These are phyloP conservation scores for Carlito syrichta DNA, from an alignment of 2,113 vertebrate genomes.

Conservation along the genomic window DNA sequence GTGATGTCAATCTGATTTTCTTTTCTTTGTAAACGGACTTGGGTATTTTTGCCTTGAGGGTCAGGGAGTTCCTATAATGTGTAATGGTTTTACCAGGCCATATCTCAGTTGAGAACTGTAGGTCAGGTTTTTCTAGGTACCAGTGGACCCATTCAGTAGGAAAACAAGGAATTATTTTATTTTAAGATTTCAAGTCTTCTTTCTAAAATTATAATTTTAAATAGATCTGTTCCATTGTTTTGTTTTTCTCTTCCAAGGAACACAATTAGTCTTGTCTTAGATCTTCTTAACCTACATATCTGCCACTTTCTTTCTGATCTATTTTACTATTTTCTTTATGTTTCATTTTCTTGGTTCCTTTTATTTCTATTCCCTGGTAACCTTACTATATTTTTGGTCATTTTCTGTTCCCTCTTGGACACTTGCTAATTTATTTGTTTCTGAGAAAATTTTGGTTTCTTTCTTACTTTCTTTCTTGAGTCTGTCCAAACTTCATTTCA, in stretches of 20 bases:
- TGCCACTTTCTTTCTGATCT: not conserved
- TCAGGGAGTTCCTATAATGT: not conserved
- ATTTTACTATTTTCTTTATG: not conserved
- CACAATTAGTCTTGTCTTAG: not conserved
- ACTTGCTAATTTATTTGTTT: not conserved
- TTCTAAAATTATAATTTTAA: slow-evolving; percentile 4
- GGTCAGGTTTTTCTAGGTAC: not conserved
- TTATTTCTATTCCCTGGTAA: slow-evolving; percentile 4
- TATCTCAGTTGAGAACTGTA: not conserved
- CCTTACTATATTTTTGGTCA: not conserved
- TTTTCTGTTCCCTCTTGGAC: not conserved
- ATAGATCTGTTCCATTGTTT: not conserved
- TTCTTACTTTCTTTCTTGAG: not conserved
- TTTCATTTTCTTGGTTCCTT: not conserved
- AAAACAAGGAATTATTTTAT: not conserved
- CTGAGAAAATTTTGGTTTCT: not conserved
- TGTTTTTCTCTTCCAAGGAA: not conserved
- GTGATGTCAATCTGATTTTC: not conserved
- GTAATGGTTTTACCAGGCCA: not conserved
- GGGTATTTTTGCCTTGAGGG: not conserved
- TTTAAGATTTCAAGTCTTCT: not conserved
- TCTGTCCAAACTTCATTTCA: not conserved
- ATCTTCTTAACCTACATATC: not conserved
- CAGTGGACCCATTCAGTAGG: not conserved
- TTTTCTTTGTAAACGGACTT: not conserved